phyloP scores from a whole-genome alignment of 2,888 invertebrate species.

The Embidobia sp. region DNA sequence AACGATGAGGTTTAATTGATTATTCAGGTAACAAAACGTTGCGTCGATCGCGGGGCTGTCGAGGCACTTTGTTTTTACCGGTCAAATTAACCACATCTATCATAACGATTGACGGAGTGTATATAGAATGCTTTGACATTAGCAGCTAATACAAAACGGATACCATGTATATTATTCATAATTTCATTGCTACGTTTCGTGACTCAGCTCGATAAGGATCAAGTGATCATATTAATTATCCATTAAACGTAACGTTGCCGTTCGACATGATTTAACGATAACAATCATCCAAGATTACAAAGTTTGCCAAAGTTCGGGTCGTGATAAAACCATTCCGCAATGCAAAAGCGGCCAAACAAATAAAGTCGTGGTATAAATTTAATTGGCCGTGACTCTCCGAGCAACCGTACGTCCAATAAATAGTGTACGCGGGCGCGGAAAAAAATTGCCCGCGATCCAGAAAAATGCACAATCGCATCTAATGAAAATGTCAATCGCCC shows the following conservation, averaged over 20 bases:
- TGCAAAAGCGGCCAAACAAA: constrained; percentile 51
- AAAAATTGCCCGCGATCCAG: not conserved
- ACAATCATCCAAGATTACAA: constrained; percentile 59
- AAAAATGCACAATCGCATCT: constrained; percentile 21
- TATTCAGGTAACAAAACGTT: constrained; percentile 23
- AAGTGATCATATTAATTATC: constrained; percentile 63
- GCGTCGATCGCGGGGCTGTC: constrained; percentile 9
- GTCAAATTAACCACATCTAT: constrained; percentile 48
- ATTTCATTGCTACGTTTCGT: constrained; percentile 57
- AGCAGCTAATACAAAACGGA: constrained; percentile 53
- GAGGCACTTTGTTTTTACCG: constrained; percentile 17
- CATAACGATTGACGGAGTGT: constrained; percentile 22
- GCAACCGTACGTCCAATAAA: constrained; percentile 11
- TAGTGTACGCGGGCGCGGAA: not conserved
- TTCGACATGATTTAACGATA: constrained; percentile 60
- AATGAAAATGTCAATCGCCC: constrained; percentile 40
- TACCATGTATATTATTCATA: constrained; percentile 53
- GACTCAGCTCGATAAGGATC: constrained; percentile 61
- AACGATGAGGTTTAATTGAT: constrained; percentile 31
- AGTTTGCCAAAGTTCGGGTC: constrained; percentile 52
- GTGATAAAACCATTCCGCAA: constrained; percentile 57
- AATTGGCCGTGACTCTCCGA: constrained; percentile 42
- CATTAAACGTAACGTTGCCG: constrained; percentile 55
- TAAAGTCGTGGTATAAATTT: constrained; percentile 54
- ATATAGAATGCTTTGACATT: constrained; percentile 54